These are phyloP conservation scores for Trachurus trachurus DNA, from an alignment of 2,797 vertebrate species.

Conservation along the genomic window DNA sequence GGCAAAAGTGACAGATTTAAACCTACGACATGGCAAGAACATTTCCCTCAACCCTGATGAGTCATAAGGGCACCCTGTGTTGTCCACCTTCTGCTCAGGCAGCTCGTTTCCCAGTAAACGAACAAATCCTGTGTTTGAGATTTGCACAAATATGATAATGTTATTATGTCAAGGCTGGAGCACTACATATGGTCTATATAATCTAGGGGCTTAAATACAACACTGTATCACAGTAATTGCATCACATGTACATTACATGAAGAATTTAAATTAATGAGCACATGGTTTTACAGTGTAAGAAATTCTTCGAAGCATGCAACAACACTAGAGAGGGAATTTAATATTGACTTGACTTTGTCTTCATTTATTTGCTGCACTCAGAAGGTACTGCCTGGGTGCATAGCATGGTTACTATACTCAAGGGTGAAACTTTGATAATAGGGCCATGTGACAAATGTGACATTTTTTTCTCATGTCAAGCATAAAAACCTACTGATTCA, in stretches of 20 bases:
- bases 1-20: slow-evolving; percentile 45
- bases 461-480: background rate
- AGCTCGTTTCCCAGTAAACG: slow-evolving; percentile 43
- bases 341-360: background rate
- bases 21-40: slow-evolving; percentile 41
- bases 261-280: slow-evolving; percentile 3
- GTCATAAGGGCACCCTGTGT: slow-evolving; percentile 67
- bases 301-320: background rate
- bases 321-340: background rate
- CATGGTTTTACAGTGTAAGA: background rate
- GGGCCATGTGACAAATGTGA: background rate
- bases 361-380: too few relatives aligned
- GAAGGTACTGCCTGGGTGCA: background rate
- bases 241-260: background rate
- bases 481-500: background rate
- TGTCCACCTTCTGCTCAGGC: slow-evolving; percentile 72
- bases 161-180: background rate
- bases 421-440: background rate
- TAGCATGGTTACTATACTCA: background rate
- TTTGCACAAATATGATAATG: slow-evolving; percentile 6
- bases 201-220: background rate
- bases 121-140: slow-evolving; percentile 29
- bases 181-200: background rate
- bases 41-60: slow-evolving; percentile 54
- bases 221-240: background rate